Base-by-base conservation (phyloP, 2,797 vertebrate genomes). In the Gorsachius magnificus region DNA sequence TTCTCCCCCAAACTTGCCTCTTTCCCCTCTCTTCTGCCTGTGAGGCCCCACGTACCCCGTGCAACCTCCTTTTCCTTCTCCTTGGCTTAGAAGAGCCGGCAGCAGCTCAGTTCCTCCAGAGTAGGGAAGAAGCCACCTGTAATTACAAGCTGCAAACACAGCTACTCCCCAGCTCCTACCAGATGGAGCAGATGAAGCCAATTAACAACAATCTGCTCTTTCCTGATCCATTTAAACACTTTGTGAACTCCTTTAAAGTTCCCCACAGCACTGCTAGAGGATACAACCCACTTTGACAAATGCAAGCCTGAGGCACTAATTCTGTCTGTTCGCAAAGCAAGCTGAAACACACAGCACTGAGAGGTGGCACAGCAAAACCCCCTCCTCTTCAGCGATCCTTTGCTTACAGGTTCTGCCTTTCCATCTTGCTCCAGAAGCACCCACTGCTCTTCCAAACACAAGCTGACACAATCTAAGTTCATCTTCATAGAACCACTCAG, bases 311-410 rank as follows among this genome's bases (percentile, higher is more conserved):
- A 83, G 85, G 80, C 88, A 76, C 0, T 18, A 16, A 13, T 81
- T 41, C 36, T 58, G 51, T 29, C 43, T 53, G 69, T 14, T 90
- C 61, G 10, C 33, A 66, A 46, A 43, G 61, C 53, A 28, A 80
- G 61, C 63, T 24, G 7, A 58, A 81, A 38, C 64, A 50, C 46
- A 43, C 31, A 33, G 48, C 65, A 33, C 46, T 69, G 38, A 0
- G 16, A 45, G 31, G 71, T 17, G 7, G 56, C 24, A 41, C 10
- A 80, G 68, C 53, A 72, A 70, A 33, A 6, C 29, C 25, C 29
- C 10, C 31, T 24, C 38, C 16, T 57, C 43, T 54, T 10, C 68
- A 76, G 46, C 1, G 0, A 3, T 10, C 1, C 0, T 20, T 11
- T 33, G 33, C 38, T 83, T 65, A 35, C 4, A 11, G 48, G 36